Conservation (phyloP, 2,113 vertebrate species). For the Dascyllus trimaculatus region DNA sequence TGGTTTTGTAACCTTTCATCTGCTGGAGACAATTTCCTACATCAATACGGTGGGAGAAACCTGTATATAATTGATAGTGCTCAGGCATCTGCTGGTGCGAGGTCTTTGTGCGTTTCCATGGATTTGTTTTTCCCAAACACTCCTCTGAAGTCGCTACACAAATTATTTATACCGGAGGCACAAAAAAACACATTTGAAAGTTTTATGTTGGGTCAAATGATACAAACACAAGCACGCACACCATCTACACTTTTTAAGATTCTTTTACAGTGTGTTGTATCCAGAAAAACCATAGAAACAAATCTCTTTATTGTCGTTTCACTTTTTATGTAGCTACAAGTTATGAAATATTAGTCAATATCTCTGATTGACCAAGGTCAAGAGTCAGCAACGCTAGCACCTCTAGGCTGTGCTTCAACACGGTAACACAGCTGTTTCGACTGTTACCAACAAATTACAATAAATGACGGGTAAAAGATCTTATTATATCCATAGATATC, state of each 20-base stretch:
- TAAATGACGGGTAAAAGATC: too few species aligned
- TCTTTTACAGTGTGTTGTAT: neutral
- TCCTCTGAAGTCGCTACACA: neutral
- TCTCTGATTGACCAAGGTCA: too few species aligned
- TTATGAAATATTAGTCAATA: too few species aligned
- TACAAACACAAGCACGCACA: too few species aligned
- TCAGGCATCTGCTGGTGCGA: neutral
- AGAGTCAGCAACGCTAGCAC: too few species aligned
- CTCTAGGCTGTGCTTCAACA: too few species aligned
- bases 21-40: neutral
- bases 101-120: neutral
- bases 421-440: too few species aligned
- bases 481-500: too few species aligned
- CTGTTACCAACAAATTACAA: too few species aligned
- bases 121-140: neutral
- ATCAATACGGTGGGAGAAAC: slow-evolving; percentile 5
- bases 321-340: too few species aligned
- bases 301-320: neutral
- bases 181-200: neutral
- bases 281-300: neutral
- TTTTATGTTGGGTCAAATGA: neutral
- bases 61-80: slow-evolving; percentile 18
- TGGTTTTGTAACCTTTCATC: slow-evolving; percentile 49
- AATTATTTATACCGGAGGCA: neutral
- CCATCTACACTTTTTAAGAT: neutral